Evolutionary conservation across 2,113 vertebrate genomes (phyloP).

Genomic region (Proteles cristata): DNA sequence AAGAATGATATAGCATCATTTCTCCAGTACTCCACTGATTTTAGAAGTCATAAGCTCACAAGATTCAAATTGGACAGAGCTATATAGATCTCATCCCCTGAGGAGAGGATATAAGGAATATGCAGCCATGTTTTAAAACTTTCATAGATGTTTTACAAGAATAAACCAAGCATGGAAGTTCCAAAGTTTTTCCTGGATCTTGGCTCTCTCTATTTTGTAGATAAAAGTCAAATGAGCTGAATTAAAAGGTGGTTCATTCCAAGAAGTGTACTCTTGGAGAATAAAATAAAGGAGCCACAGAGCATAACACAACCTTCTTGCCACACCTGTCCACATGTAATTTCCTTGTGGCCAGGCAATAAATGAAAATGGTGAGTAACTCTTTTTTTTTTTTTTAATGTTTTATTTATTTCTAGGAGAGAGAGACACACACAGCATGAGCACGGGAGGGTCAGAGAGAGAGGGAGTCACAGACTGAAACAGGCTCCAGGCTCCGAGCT

Average conservation of each 20-base stretch:
- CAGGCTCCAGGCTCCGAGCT: no score
- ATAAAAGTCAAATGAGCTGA: constrained; percentile 17
- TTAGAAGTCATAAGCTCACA: not conserved
- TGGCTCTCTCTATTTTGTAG: not conserved
- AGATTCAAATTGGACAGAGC: not conserved
- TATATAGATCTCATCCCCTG: not conserved
- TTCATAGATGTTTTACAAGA: not conserved
- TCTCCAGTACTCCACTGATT: not conserved
- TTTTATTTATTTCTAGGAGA: no score
- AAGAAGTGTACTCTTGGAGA: not conserved
- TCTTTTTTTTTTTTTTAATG: not conserved
- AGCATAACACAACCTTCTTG: not conserved
- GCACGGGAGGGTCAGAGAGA: no score
- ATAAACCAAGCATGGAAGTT: not conserved
- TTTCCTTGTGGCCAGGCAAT: not conserved
- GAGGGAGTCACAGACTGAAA: no score
- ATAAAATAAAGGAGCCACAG: not conserved
- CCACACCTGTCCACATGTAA: not conserved
- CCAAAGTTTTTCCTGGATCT: not conserved
- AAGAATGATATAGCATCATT: not conserved
- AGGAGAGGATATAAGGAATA: not conserved
- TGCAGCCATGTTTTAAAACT: not conserved
- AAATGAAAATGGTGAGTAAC: constrained; percentile 3
- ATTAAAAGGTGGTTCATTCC: not conserved
- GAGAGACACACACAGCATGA: no score